Evolutionary conservation across 2,888 invertebrate species (phyloP).

Genomic region (Ectropis crepuscularia): DNA sequence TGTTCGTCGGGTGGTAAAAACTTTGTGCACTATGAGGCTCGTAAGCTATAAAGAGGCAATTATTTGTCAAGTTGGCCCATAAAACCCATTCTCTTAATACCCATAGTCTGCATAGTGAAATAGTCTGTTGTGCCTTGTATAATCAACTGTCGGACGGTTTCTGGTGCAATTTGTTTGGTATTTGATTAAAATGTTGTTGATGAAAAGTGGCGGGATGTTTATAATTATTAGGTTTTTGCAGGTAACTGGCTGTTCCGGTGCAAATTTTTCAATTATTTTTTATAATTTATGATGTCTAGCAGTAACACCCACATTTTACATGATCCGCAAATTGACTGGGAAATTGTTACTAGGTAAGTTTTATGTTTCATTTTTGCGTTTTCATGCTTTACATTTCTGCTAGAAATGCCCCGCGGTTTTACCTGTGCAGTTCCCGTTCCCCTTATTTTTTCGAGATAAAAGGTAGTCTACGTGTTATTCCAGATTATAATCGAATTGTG

Average conservation of each 20-base stretch:
- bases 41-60: constrained; percentile 16
- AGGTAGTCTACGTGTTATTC: no score
- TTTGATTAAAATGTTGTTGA: not conserved
- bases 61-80: constrained; percentile 11
- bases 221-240: constrained; percentile 1
- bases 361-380: no score
- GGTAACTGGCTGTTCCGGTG: constrained; percentile 6
- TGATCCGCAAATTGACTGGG: no score
- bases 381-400: no score
- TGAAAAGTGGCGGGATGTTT: constrained; percentile 8
- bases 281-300: not conserved
- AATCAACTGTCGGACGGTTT: constrained; percentile 9
- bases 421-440: no score
- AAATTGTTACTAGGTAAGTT: no score
- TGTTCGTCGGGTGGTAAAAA: constrained; percentile 11
- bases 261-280: not conserved
- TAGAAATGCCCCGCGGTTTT: no score
- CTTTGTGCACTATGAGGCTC: constrained; percentile 9
- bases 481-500: no score
- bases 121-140: constrained; percentile 7
- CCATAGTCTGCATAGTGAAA: not conserved
- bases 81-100: constrained; percentile 2
- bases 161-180: constrained; percentile 2
- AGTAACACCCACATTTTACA: not conserved
- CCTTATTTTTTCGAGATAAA: no score